Evolutionary conservation across 2,113 vertebrate species (phyloP).

Genomic region (human (Homo sapiens)): DNA sequence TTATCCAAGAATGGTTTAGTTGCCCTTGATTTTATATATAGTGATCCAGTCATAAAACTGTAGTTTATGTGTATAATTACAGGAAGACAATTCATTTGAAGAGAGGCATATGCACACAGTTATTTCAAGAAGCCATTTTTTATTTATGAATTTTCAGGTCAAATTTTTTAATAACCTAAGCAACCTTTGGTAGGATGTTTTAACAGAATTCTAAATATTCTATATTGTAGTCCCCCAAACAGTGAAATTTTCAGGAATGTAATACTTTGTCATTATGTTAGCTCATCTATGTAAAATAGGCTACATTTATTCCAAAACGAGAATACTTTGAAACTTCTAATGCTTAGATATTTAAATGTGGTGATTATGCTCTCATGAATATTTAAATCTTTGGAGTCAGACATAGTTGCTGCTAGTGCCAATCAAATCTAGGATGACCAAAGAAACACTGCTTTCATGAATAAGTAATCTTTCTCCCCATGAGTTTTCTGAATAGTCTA

Average conservation of each 20-base stretch:
- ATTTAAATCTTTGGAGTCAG: constrained; percentile 72
- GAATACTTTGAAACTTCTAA: constrained; percentile 59
- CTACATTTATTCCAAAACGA: constrained; percentile 56
- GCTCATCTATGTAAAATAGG: constrained; percentile 46
- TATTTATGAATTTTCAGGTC: constrained; percentile 10
- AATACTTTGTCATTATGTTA: constrained; percentile 40
- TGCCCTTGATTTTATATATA: neutral
- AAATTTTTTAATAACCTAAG: neutral
- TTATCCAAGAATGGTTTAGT: neutral
- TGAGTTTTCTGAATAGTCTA: constrained; percentile 58
- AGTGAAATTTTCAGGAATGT: neutral
- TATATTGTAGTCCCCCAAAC: neutral
- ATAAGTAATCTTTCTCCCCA: constrained; percentile 72
- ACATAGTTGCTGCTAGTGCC: constrained; percentile 62
- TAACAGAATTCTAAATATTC: constrained; percentile 24
- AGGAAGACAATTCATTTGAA: neutral
- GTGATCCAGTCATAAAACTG: neutral
- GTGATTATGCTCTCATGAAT: constrained; percentile 68
- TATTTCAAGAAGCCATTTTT: neutral
- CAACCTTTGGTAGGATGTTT: neutral
- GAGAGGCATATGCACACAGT: neutral
- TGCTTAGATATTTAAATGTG: constrained; percentile 68
- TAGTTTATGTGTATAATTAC: constrained; percentile 14
- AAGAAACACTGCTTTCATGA: constrained; percentile 71
- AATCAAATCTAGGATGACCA: constrained; percentile 72